Evolutionary conservation across 53 echinoderm and acorn worm species (phyloP).

Genomic region (Henricia sp.): DNA sequence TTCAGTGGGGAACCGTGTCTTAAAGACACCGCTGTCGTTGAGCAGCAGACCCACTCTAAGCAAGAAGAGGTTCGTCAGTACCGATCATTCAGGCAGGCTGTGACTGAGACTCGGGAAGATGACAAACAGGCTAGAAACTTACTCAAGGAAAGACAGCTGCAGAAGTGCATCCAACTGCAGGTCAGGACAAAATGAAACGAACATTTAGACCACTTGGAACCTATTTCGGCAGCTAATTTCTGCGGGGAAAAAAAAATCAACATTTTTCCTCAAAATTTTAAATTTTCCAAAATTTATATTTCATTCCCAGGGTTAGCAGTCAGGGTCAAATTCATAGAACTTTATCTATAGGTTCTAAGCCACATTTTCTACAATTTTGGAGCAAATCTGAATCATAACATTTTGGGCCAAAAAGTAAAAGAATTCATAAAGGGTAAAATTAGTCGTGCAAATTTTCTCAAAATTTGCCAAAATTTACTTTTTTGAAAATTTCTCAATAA

Average conservation of each 20-base stretch:
- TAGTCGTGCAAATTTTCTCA: neutral
- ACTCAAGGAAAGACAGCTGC: constrained; percentile 90
- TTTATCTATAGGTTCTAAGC: no score
- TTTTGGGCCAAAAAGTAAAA: no score
- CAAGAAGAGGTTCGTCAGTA: constrained; percentile 80
- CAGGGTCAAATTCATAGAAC: no score
- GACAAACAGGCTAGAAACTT: constrained; percentile 67
- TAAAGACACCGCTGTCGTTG: constrained; percentile 81
- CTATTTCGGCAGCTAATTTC: no score
- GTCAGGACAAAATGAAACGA: constrained; percentile 36
- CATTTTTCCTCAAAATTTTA: no score
- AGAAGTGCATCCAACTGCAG: constrained; percentile 91
- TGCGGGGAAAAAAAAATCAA: constrained; percentile 6
- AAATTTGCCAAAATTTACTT: neutral
- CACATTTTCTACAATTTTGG: no score
- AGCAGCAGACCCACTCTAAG: constrained; percentile 79
- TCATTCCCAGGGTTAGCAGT: no score
- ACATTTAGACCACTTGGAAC: no score
- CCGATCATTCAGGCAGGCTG: constrained; percentile 81
- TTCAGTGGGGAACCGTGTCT: constrained; percentile 79
- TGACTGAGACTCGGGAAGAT: constrained; percentile 80
- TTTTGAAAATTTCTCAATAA: no score
- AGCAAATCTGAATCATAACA: no score
- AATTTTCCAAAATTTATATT: no score
- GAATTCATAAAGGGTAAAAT: no score